Conservation (phyloP, 2,797 vertebrate genomes). For the Acipenser oxyrinchus region DNA sequence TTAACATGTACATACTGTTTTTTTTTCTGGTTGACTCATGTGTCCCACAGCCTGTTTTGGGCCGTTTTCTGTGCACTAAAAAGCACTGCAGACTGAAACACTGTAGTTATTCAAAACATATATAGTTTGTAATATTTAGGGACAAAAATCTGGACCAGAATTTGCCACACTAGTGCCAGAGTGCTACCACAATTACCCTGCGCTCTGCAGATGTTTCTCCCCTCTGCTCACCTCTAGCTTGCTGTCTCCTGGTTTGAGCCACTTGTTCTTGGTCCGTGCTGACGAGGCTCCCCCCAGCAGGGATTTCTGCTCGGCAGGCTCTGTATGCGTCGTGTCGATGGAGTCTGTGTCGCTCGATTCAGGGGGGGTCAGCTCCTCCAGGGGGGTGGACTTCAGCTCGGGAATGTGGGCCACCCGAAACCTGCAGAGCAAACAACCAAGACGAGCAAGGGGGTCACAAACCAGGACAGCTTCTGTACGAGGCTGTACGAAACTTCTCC, state of each 20-base stretch:
- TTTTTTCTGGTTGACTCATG: neutral
- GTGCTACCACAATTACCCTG: neutral
- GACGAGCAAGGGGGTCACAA: neutral
- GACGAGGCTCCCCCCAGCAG: constrained; percentile 50
- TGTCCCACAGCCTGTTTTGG: neutral
- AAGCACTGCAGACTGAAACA: neutral
- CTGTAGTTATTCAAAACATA: no score
- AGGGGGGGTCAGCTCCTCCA: constrained; percentile 50
- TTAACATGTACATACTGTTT: no score
- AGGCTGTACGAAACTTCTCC: no score
- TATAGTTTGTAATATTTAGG: no score
- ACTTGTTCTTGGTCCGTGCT: constrained; percentile 33
- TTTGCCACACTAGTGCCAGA: no score
- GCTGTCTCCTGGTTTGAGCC: constrained; percentile 22
- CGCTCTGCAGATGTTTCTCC: neutral
- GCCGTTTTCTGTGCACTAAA: neutral
- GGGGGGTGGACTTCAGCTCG: constrained; percentile 55
- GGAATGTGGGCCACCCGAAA: constrained; percentile 91
- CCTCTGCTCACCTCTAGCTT: constrained; percentile 58
- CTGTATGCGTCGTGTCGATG: constrained; percentile 31
- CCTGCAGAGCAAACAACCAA: constrained; percentile 42
- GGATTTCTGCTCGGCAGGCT: constrained; percentile 43
- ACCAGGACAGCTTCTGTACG: neutral
- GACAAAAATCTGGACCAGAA: no score
- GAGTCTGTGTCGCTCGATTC: constrained; percentile 40